phyloP scores from a whole-genome alignment of 2,888 invertebrate species.

The Acanthococcus lagerstroemiae region DNA sequence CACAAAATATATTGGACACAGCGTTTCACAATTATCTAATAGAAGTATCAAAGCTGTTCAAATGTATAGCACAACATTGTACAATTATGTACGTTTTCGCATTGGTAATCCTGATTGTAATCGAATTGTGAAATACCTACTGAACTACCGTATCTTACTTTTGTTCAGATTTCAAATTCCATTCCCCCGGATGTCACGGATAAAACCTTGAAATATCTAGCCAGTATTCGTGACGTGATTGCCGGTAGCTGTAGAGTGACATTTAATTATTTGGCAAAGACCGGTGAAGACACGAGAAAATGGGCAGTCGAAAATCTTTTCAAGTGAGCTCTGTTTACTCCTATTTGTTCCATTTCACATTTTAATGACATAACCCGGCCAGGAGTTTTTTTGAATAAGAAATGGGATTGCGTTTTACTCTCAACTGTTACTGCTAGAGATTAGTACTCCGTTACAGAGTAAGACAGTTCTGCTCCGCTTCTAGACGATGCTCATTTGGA shows the following conservation, averaged over 20 bases:
- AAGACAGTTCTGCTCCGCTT: no score
- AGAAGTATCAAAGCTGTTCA: neutral
- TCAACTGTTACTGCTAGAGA: no score
- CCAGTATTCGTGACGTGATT: neutral
- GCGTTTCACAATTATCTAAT: neutral
- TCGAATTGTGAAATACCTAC: neutral
- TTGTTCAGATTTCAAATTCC: conserved; percentile 1
- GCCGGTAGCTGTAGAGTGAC: neutral
- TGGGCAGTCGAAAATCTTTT: conserved; percentile 10
- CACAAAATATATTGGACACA: neutral
- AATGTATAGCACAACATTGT: neutral
- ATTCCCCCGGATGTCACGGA: conserved; percentile 11
- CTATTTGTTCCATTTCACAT: no score
- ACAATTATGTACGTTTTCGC: conserved; percentile 7
- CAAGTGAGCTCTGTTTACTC: neutral
- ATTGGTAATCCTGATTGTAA: neutral
- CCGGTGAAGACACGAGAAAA: neutral
- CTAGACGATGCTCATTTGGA: no score
- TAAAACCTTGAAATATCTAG: conserved; percentile 5
- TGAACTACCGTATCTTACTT: neutral
- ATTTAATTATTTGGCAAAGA: neutral
- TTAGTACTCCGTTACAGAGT: no score
- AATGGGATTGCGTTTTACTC: no score
- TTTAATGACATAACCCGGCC: no score
- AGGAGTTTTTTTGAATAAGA: no score